Conservation (phyloP, 2,888 invertebrate species). For the Schizotus pectinicornis region DNA sequence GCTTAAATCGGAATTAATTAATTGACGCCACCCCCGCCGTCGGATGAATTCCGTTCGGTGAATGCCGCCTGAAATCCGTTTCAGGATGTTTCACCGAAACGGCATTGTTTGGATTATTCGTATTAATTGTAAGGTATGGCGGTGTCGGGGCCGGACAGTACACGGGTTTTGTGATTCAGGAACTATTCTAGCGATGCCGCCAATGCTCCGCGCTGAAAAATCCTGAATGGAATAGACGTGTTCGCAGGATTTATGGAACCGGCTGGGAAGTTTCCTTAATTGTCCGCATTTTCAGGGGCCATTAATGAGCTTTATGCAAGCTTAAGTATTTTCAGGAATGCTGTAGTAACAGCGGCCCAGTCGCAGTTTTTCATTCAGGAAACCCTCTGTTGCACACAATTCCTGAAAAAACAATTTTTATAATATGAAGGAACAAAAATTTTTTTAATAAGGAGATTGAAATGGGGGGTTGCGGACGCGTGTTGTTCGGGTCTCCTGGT, state of each 20-base stretch:
- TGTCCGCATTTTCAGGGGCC: conserved; percentile 21
- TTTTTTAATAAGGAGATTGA: too few species aligned
- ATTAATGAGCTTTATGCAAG: conserved; percentile 21
- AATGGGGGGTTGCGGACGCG: too few species aligned
- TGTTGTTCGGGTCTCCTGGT: too few species aligned
- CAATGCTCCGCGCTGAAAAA: conserved; percentile 19
- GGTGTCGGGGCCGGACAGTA: conserved; percentile 16
- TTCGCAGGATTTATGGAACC: conserved; percentile 16
- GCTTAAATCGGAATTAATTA: conserved; percentile 3
- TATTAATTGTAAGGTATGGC: conserved; percentile 23
- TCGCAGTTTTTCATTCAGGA: conserved; percentile 1
- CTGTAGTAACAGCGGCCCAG: conserved; percentile 7
- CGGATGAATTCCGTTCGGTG: too few species aligned
- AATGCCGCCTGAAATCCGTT: background rate
- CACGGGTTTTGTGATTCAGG: conserved; percentile 21
- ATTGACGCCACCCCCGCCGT: too few species aligned
- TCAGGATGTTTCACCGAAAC: conserved; percentile 19
- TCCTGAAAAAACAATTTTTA: background rate
- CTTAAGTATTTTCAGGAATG: conserved; percentile 19
- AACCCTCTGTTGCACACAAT: too few species aligned
- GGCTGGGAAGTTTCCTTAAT: conserved; percentile 15
- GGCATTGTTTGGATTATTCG: conserved; percentile 24
- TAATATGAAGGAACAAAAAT: too few species aligned
- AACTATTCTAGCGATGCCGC: conserved; percentile 19
- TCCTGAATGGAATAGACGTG: conserved; percentile 19